A percentile compares a stretch with the other conserved stretches of the same genome.
Conservation (phyloP, 2,888 invertebrate genomes). For the Parnassius mnemosyne region DNA sequence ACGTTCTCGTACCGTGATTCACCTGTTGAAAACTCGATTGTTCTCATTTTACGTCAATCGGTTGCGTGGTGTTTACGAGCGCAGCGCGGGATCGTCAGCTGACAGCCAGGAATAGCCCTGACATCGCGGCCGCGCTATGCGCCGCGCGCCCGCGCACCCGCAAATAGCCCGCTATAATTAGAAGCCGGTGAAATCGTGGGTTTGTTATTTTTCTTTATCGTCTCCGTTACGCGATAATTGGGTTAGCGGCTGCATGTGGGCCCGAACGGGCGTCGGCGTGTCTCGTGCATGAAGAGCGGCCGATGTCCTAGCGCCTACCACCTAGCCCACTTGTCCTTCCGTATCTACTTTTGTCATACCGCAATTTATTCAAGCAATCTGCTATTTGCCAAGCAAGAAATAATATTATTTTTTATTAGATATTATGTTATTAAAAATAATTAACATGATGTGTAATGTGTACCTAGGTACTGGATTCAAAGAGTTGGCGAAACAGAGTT, state of each 20-base stretch:
- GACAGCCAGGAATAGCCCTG: constrained; percentile 79
- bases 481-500: too few species aligned
- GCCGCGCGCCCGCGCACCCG: constrained; percentile 77
- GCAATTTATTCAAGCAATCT: constrained; percentile 10
- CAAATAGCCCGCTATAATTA: constrained; percentile 79
- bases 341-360: constrained; percentile 11
- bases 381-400: constrained; percentile 19
- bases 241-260: constrained; percentile 79
- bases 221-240: constrained; percentile 80
- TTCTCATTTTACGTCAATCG: constrained; percentile 78
- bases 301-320: constrained; percentile 22
- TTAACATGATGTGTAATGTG: too few species aligned
- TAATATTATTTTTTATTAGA: too few species aligned
- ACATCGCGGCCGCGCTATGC: constrained; percentile 79
- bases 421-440: too few species aligned
- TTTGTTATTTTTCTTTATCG: constrained; percentile 81
- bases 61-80: constrained; percentile 77
- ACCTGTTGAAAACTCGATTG: constrained; percentile 79
- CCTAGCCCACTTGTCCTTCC: constrained; percentile 14
- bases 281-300: constrained; percentile 45
- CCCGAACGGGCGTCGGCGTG: constrained; percentile 75
- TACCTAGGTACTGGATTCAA: too few species aligned
- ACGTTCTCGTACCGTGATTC: constrained; percentile 77
- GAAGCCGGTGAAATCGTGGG: constrained; percentile 79
- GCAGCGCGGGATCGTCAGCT: constrained; percentile 72